Conservation (phyloP, 2,797 vertebrate species). For the Bucorvus abyssinicus region DNA sequence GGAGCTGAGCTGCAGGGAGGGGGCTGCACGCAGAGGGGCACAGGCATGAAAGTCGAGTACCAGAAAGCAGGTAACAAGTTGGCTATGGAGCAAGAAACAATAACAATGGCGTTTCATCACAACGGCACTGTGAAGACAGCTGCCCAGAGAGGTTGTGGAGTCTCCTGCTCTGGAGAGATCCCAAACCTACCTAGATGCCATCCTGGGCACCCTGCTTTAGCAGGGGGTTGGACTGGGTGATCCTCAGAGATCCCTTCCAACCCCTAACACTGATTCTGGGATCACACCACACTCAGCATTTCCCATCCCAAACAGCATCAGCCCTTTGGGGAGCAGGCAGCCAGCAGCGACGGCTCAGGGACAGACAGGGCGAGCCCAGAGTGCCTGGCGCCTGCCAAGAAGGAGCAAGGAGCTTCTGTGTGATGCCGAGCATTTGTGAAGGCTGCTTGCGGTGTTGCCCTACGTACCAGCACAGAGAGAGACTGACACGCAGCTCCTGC, state of each 20-base stretch:
- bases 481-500: background rate
- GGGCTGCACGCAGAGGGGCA: fast-evolving
- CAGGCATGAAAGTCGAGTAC: background rate
- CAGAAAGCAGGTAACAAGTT: background rate
- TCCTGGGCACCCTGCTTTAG: too few relatives aligned
- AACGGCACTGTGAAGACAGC: background rate
- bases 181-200: too few relatives aligned
- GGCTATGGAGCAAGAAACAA: background rate
- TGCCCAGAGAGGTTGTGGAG: too few relatives aligned
- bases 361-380: background rate
- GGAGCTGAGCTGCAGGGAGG: too few relatives aligned
- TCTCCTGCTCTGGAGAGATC: too few relatives aligned
- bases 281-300: background rate
- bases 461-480: background rate
- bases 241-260: too few relatives aligned
- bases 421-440: fast-evolving
- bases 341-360: background rate
- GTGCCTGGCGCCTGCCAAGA: background rate
- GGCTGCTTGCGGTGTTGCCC: background rate
- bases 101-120: background rate
- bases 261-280: too few relatives aligned
- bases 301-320: background rate
- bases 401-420: background rate
- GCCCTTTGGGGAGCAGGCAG: background rate
- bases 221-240: too few relatives aligned